phyloP scores from a whole-genome alignment of 2,888 invertebrate genomes.

The Drosophila longiperda region DNA sequence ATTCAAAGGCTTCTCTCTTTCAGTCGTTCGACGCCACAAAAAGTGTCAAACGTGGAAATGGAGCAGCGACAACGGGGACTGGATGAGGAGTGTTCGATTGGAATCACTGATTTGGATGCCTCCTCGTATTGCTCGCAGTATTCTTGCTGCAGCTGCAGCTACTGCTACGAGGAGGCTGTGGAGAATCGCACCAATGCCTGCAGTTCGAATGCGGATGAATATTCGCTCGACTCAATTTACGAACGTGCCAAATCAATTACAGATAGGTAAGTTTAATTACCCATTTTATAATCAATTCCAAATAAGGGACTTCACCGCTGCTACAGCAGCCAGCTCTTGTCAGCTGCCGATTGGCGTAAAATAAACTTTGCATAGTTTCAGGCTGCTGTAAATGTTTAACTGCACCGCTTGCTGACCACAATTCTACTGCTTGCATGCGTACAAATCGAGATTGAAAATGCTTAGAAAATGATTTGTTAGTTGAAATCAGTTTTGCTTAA shows the following conservation, averaged over 20 bases:
- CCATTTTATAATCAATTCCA: slow-evolving; percentile 3
- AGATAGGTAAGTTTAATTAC: slow-evolving; percentile 77
- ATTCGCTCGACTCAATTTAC: slow-evolving; percentile 78
- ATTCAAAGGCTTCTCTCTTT: not conserved
- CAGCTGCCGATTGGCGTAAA: not conserved
- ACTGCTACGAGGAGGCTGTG: slow-evolving; percentile 85
- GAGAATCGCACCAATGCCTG: slow-evolving; percentile 85
- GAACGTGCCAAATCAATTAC: slow-evolving; percentile 69
- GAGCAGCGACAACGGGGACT: slow-evolving; percentile 35
- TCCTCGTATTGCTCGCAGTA: slow-evolving; percentile 87
- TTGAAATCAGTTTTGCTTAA: not conserved
- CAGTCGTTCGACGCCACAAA: slow-evolving; percentile 48
- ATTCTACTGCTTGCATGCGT: slow-evolving; percentile 15
- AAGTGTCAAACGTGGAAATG: slow-evolving; percentile 22
- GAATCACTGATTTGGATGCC: slow-evolving; percentile 79
- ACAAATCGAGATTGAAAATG: not conserved
- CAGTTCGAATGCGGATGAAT: slow-evolving; percentile 81
- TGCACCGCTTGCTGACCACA: not conserved
- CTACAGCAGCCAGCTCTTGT: slow-evolving; percentile 29
- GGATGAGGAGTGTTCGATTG: slow-evolving; percentile 76
- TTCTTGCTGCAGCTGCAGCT: slow-evolving; percentile 88
- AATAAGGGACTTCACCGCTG: not conserved
- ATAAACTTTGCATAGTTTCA: slow-evolving; percentile 35
- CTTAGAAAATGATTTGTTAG: slow-evolving; percentile 9
- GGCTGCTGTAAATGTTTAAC: not conserved